Evolutionary conservation across 1,140 invertebrate genomes (phyloP).

Genomic region (Lepidurus apus): DNA sequence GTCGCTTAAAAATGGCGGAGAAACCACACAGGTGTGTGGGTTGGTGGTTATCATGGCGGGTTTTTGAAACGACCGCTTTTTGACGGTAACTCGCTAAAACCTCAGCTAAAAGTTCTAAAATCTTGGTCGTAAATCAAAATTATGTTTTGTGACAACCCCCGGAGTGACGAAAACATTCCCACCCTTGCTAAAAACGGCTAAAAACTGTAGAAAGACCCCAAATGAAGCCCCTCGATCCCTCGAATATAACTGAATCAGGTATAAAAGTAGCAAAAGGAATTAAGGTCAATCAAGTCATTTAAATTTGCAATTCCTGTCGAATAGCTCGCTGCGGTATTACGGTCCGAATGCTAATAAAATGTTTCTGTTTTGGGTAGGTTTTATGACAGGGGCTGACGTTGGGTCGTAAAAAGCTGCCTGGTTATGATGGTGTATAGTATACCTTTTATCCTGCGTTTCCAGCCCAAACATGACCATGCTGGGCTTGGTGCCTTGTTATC

Average conservation of each 20-base stretch:
- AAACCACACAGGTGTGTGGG: background rate
- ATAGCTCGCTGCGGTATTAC: background rate
- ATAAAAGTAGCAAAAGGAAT: background rate
- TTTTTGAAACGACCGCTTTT: background rate
- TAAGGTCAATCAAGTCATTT: conserved; percentile 19
- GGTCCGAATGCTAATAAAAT: background rate
- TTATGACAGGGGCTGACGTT: background rate
- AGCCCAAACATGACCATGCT: background rate
- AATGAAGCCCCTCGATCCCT: too few relatives aligned
- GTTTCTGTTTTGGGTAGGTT: background rate
- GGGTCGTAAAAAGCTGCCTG: background rate
- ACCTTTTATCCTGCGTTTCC: background rate
- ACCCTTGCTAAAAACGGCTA: too few relatives aligned
- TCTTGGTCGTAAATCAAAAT: background rate
- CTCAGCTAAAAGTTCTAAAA: conserved; percentile 19
- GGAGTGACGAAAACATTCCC: background rate
- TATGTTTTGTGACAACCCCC: background rate
- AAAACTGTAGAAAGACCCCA: background rate
- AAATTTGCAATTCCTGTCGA: background rate
- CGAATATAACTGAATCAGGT: too few relatives aligned
- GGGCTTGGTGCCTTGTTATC: background rate
- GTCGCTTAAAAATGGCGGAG: background rate
- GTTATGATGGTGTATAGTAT: background rate
- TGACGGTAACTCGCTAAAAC: background rate
- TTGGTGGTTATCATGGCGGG: background rate